phyloP scores from a whole-genome alignment of 1,140 invertebrate genomes.

The Drosophila lacertosa region DNA sequence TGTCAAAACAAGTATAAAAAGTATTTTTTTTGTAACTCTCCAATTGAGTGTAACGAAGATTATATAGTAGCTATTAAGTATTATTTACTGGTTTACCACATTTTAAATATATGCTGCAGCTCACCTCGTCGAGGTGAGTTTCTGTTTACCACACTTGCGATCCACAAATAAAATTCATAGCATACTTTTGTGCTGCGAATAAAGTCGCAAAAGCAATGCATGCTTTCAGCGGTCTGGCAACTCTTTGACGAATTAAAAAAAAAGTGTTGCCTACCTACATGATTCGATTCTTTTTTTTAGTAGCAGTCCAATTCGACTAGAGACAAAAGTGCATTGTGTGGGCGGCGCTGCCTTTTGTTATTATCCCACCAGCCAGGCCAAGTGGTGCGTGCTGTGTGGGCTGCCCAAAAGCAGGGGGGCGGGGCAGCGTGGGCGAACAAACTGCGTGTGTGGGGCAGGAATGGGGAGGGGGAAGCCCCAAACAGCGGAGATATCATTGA shows the following conservation, averaged over 20 bases:
- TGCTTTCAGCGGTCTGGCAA: conserved; percentile 22
- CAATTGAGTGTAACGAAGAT: not conserved
- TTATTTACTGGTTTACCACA: not conserved
- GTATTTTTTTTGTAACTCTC: not conserved
- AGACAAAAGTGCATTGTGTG: conserved; percentile 31
- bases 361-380: conserved; percentile 18
- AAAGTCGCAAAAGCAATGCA: conserved; percentile 26
- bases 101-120: not conserved
- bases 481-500: conserved; percentile 35
- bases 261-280: conserved; percentile 35
- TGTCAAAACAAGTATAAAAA: not conserved
- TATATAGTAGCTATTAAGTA: not conserved
- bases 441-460: too few species aligned
- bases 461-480: not conserved
- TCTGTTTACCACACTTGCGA: conserved; percentile 35
- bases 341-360: conserved; percentile 24
- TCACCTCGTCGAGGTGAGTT: too few species aligned
- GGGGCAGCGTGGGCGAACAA: too few species aligned
- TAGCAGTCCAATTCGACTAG: conserved; percentile 22
- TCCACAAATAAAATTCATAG: conserved; percentile 22
- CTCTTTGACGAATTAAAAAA: not conserved
- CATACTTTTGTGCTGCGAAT: conserved; percentile 39
- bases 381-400: conserved; percentile 21
- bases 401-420: not conserved
- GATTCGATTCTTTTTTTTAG: too few species aligned